These are phyloP conservation scores for Ceyx melanurus DNA, from an alignment of 2,113 vertebrate genomes.

Conservation along the genomic window DNA sequence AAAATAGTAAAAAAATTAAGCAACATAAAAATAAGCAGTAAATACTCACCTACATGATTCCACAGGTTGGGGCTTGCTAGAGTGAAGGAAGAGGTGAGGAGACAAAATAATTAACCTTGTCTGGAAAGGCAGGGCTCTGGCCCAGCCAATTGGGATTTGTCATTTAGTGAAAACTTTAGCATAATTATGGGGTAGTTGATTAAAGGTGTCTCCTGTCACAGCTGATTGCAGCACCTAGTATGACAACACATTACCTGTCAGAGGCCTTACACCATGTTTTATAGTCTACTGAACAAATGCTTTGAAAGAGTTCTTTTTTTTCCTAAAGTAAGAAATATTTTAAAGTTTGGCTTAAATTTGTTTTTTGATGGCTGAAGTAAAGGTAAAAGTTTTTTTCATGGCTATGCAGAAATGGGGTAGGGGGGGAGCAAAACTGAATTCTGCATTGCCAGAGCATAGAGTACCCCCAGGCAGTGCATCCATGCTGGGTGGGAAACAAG, in stretches of 20 bases:
- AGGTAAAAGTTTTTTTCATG: not conserved
- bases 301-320: not conserved
- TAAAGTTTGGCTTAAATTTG: not conserved
- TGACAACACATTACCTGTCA: not conserved
- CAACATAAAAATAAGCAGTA: not conserved
- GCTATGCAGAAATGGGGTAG: not conserved
- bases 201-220: slow-evolving; percentile 19
- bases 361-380: not conserved
- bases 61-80: not conserved
- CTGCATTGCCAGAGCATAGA: not conserved
- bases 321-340: not conserved
- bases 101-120: slow-evolving; percentile 25
- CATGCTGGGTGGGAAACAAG: accelerated
- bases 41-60: slow-evolving; percentile 39
- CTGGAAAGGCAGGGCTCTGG: slow-evolving; percentile 41
- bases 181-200: slow-evolving; percentile 45
- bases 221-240: not conserved
- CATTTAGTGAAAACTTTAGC: slow-evolving; percentile 22
- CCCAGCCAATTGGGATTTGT: slow-evolving; percentile 38
- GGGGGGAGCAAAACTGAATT: not conserved
- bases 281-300: not conserved
- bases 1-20: not conserved
- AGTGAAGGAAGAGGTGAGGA: slow-evolving; percentile 8
- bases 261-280: not conserved
- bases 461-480: not conserved